phyloP scores from a whole-genome alignment of 2,797 vertebrate genomes.

The Decapterus maruadsi region DNA sequence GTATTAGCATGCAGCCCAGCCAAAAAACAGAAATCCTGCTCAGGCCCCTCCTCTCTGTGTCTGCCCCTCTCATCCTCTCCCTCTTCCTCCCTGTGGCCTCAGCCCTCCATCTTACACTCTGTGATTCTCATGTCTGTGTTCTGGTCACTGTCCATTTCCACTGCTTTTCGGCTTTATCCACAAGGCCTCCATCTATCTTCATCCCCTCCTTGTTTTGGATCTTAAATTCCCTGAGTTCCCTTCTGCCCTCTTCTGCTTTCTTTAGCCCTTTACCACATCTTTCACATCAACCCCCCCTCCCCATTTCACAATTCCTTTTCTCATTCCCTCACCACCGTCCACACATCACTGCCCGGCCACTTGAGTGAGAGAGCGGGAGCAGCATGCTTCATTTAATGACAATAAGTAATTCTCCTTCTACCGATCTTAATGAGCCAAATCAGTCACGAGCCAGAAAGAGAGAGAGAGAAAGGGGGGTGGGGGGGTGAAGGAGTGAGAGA shows the following conservation, averaged over 20 bases:
- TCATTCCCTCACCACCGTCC: slow-evolving; percentile 57
- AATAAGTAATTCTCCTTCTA: slow-evolving; percentile 85
- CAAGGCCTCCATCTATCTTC: slow-evolving; percentile 20
- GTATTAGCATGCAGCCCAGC: slow-evolving; percentile 68
- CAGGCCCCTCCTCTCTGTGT: slow-evolving; percentile 44
- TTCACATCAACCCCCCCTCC: slow-evolving; percentile 6
- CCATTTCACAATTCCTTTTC: slow-evolving; percentile 19
- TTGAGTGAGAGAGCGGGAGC: slow-evolving; percentile 56
- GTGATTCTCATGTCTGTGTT: slow-evolving; percentile 25
- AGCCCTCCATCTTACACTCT: slow-evolving; percentile 62
- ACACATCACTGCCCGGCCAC: slow-evolving; percentile 72
- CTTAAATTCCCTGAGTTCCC: background rate
- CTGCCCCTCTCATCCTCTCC: slow-evolving; percentile 33
- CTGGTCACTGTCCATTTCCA: slow-evolving; percentile 47
- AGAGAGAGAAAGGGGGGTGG: slow-evolving; percentile 1
- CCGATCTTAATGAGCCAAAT: slow-evolving; percentile 83
- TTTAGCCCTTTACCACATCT: slow-evolving; percentile 19
- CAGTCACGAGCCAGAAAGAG: slow-evolving; percentile 69
- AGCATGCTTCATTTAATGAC: slow-evolving; percentile 83
- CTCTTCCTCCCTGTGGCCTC: slow-evolving; percentile 49
- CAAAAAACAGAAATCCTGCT: slow-evolving; percentile 54
- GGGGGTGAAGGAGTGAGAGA: slow-evolving; percentile 37
- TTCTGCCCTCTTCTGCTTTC: background rate
- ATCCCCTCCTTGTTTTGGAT: slow-evolving; percentile 3
- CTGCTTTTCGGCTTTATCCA: slow-evolving; percentile 31